These are phyloP conservation scores for Drosophila anomelani DNA, from an alignment of 2,888 invertebrate genomes.

Conservation along the genomic window DNA sequence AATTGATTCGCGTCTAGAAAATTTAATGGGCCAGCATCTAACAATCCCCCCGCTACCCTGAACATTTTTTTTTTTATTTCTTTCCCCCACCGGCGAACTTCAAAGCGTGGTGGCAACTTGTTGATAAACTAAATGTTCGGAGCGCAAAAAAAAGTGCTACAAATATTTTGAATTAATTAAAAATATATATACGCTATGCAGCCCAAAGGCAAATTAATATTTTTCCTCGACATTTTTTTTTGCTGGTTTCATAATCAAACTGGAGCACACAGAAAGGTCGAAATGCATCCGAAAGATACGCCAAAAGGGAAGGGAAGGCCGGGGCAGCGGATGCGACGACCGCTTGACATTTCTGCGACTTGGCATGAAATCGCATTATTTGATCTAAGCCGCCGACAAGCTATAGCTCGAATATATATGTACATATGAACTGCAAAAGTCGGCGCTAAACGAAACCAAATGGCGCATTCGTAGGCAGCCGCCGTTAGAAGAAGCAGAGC, in stretches of 20 bases:
- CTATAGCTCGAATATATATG: neutral
- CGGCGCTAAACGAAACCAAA: conserved; percentile 82
- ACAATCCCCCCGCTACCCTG: conserved; percentile 35
- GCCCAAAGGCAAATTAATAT: conserved; percentile 48
- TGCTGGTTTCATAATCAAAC: conserved; percentile 60
- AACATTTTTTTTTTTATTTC: conserved; percentile 24
- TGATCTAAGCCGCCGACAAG: conserved; percentile 80
- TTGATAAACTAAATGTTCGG: conserved; percentile 61
- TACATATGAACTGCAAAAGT: conserved; percentile 6
- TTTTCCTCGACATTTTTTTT: conserved; percentile 9
- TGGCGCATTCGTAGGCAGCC: conserved; percentile 63
- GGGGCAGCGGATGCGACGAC: conserved; percentile 65
- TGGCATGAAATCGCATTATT: conserved; percentile 83
- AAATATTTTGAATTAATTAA: conserved; percentile 70
- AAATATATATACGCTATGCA: conserved; percentile 51
- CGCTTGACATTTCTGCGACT: conserved; percentile 82
- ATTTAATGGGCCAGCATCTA: conserved; percentile 68
- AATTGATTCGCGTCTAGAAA: conserved; percentile 66
- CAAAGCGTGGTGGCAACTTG: conserved; percentile 57
- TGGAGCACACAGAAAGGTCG: conserved; percentile 62
- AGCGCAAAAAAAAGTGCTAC: conserved; percentile 43
- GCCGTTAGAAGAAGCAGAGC: conserved; percentile 29
- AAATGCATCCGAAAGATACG: conserved; percentile 17
- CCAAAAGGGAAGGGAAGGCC: neutral
- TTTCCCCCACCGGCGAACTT: conserved; percentile 54